Conservation (phyloP, 2,888 invertebrate genomes). For the Incurvaria masculella region DNA sequence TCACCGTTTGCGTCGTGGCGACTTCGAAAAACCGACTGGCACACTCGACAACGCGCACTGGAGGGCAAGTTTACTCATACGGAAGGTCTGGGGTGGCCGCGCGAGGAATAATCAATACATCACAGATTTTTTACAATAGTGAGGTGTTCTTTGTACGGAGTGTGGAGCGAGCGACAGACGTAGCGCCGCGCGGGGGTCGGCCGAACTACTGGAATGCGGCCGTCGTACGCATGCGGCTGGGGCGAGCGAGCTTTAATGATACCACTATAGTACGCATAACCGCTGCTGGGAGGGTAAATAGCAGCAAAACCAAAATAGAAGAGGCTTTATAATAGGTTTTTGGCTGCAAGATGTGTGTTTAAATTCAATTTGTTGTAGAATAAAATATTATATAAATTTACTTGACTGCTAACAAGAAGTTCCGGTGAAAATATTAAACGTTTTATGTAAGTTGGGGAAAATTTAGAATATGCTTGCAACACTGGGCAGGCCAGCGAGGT, state of each 20-base stretch:
- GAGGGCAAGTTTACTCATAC: slow-evolving; percentile 8
- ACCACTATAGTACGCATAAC: neutral
- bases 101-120: slow-evolving; percentile 55
- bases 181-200: slow-evolving; percentile 38
- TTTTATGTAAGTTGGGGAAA: too few species aligned
- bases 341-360: too few species aligned
- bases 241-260: neutral
- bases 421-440: too few species aligned
- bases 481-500: neutral
- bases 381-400: too few species aligned
- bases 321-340: too few species aligned
- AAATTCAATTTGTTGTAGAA: too few species aligned
- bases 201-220: slow-evolving; percentile 51
- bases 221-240: slow-evolving; percentile 42
- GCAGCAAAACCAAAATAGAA: too few species aligned
- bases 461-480: too few species aligned
- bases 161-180: slow-evolving; percentile 25
- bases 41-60: slow-evolving; percentile 2
- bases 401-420: too few species aligned
- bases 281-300: neutral
- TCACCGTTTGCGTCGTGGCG: slow-evolving; percentile 33
- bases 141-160: slow-evolving; percentile 52
- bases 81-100: slow-evolving; percentile 5
- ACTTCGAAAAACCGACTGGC: slow-evolving; percentile 10
- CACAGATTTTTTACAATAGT: slow-evolving; percentile 54